Conservation (phyloP, 64 coral and sea anemone species). For the Porites australiensis region DNA sequence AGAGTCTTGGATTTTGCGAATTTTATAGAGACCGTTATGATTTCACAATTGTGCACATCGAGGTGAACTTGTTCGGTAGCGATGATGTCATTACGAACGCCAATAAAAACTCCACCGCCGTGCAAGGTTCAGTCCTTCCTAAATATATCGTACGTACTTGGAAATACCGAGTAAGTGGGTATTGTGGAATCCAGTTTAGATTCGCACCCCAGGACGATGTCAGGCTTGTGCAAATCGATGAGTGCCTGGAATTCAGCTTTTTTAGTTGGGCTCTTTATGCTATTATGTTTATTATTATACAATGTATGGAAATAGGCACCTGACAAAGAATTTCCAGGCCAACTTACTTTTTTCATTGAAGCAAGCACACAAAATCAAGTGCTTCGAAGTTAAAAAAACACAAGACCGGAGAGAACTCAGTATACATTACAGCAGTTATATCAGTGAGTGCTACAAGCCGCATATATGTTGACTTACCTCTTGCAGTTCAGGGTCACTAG, state of each 20-base stretch:
- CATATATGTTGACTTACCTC: constrained; percentile 43
- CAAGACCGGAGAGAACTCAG: too few species aligned
- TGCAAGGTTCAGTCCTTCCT: constrained; percentile 64
- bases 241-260: constrained; percentile 68
- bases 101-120: constrained; percentile 55
- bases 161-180: constrained; percentile 57
- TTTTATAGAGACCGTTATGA: constrained; percentile 47
- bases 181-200: constrained; percentile 51
- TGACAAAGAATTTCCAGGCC: too few species aligned
- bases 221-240: constrained; percentile 36
- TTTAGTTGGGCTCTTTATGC: constrained; percentile 51
- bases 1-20: constrained; percentile 41
- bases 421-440: too few species aligned
- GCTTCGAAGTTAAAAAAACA: too few species aligned
- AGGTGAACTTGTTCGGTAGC: constrained; percentile 47
- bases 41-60: constrained; percentile 44
- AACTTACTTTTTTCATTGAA: too few species aligned
- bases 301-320: too few species aligned
- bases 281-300: not conserved
- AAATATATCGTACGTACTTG: constrained; percentile 58
- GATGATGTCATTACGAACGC: constrained; percentile 53
- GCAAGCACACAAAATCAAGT: too few species aligned
- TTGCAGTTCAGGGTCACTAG: constrained; percentile 54
- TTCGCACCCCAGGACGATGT: constrained; percentile 59
- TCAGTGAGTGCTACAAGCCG: too few species aligned